A percentile compares a stretch with the other conserved stretches of the same genome.
phyloP scores from a whole-genome alignment of 2,797 vertebrate species.

The Gephyroberyx darwinii region DNA sequence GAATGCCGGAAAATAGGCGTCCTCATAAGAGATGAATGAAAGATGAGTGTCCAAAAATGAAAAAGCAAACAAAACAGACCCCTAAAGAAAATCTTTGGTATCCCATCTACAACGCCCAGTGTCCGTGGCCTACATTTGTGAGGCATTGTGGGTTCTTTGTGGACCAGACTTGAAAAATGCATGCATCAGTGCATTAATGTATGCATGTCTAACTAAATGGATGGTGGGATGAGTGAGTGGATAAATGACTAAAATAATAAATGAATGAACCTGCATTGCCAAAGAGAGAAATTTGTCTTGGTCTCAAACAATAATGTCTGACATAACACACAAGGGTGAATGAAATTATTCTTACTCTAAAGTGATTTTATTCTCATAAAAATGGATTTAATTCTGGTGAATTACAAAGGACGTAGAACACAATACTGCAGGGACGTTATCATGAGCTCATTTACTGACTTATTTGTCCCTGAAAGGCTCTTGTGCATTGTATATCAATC shows the following conservation, averaged over 20 bases:
- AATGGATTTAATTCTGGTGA: not conserved
- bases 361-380: not conserved
- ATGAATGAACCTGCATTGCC: not conserved
- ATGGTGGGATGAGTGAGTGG: constrained; percentile 2
- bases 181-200: constrained; percentile 23
- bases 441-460: constrained; percentile 8
- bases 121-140: not conserved
- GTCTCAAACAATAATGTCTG: not conserved
- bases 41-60: constrained; percentile 11
- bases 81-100: constrained; percentile 13
- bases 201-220: constrained; percentile 12
- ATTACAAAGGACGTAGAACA: not conserved
- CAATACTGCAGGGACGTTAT: constrained; percentile 7
- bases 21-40: not conserved
- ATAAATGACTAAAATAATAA: not conserved
- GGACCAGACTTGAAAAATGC: constrained; percentile 19
- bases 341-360: not conserved
- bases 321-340: constrained; percentile 6
- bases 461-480: constrained; percentile 17
- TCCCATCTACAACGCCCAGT: constrained; percentile 1
- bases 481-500: constrained; percentile 36
- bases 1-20: constrained; percentile 17
- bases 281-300: not conserved
- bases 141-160: constrained; percentile 2
- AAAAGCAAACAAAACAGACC: not conserved